Percentiles rank a stretch among this genome's conserved stretches.
Evolutionary conservation across 2,113 vertebrate genomes (phyloP).

Genomic region (Hemicordylus capensis): DNA sequence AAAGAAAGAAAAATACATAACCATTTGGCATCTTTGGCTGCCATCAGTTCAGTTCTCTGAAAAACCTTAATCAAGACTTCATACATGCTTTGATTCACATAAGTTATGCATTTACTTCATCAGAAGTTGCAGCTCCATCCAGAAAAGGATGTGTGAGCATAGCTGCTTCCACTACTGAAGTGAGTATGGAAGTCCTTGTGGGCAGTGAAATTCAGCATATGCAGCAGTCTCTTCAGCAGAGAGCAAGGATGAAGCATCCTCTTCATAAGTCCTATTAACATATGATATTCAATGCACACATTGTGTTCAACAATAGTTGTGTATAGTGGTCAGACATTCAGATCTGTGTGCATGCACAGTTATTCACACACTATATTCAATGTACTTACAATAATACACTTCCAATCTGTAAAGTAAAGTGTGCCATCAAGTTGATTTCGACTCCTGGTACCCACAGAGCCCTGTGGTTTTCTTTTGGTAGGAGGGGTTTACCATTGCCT

Average conservation of each 20-base stretch:
- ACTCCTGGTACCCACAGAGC: too few relatives aligned
- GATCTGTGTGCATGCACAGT: too few relatives aligned
- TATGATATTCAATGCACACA: too few relatives aligned
- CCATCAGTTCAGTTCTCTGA: background rate
- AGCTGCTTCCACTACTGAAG: background rate
- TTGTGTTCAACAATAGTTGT: too few relatives aligned
- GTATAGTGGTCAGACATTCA: too few relatives aligned
- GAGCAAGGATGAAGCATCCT: background rate
- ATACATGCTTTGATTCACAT: background rate
- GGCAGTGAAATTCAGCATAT: background rate
- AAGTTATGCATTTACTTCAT: background rate
- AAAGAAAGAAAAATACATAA: background rate
- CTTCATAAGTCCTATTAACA: too few relatives aligned
- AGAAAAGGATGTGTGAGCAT: background rate
- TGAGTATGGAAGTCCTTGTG: background rate
- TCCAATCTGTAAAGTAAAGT: too few relatives aligned
- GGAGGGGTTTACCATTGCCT: too few relatives aligned
- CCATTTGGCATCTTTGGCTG: background rate
- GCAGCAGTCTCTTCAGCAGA: background rate
- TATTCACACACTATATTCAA: too few relatives aligned
- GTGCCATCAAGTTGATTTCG: too few relatives aligned
- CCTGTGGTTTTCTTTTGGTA: too few relatives aligned
- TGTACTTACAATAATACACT: too few relatives aligned
- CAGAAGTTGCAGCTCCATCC: background rate
- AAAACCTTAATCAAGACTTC: background rate